Percentiles rank a stretch among this genome's conserved stretches.
Evolutionary conservation across 2,113 vertebrate genomes (phyloP).

Genomic region (Ciconia maguari): DNA sequence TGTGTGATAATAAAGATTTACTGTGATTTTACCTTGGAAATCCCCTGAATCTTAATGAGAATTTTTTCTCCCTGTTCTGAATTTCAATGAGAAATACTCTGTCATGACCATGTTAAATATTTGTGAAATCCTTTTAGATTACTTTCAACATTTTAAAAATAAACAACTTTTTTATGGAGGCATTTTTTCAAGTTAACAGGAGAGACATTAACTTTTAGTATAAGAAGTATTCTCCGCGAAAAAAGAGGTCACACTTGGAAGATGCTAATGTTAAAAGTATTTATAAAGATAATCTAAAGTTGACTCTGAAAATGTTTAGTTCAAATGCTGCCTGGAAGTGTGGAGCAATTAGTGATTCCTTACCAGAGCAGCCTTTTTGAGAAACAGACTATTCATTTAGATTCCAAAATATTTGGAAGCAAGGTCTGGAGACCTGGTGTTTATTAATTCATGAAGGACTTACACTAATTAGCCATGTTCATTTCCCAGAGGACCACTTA

Average conservation of each 20-base stretch:
- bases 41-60: slow-evolving; percentile 43
- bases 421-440: not conserved
- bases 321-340: not conserved
- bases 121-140: not conserved
- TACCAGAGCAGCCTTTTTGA: not conserved
- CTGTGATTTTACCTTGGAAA: slow-evolving; percentile 34
- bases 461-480: not conserved
- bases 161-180: not conserved
- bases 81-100: slow-evolving; percentile 15
- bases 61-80: not conserved
- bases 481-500: not conserved
- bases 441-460: not conserved
- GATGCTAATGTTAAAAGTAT: not conserved
- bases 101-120: slow-evolving; percentile 11
- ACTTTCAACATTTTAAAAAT: slow-evolving; percentile 9
- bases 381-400: not conserved
- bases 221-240: not conserved
- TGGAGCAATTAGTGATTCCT: not conserved
- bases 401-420: not conserved
- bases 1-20: slow-evolving; percentile 28
- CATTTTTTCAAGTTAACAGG: not conserved
- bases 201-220: not conserved
- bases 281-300: not conserved
- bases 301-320: not conserved
- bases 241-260: not conserved